These are phyloP conservation scores for Ramphastos sulfuratus DNA, from an alignment of 2,113 vertebrate species.

Conservation along the genomic window DNA sequence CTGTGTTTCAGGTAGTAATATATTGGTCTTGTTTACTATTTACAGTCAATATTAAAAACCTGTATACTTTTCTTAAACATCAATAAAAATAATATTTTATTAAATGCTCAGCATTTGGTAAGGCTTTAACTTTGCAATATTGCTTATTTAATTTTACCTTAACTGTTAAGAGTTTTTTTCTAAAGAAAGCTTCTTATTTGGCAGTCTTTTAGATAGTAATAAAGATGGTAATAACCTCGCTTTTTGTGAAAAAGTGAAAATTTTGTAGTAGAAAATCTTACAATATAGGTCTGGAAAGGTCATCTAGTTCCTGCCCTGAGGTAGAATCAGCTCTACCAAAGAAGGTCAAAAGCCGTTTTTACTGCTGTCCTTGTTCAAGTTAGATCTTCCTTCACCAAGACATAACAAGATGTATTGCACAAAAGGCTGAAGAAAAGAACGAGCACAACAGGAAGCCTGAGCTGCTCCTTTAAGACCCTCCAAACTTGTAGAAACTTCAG, in stretches of 20 bases:
- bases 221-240: neutral
- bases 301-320: neutral
- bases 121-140: neutral
- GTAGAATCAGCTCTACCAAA: neutral
- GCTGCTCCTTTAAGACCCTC: neutral
- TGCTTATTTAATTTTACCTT: neutral
- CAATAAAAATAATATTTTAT: neutral
- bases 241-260: conserved; percentile 6
- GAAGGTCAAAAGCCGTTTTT: conserved; percentile 21
- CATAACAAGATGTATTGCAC: neutral
- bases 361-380: neutral
- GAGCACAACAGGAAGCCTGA: neutral
- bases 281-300: conserved; percentile 9
- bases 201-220: neutral
- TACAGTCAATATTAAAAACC: neutral
- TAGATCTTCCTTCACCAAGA: neutral
- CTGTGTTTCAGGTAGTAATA: neutral
- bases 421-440: neutral
- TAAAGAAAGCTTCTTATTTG: neutral
- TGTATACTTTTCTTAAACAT: neutral
- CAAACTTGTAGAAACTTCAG: neutral
- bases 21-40: neutral
- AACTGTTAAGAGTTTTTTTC: neutral
- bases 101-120: neutral
- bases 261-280: neutral